Evolutionary conservation across 2,797 vertebrate species (phyloP).

Genomic region (Crax fasciolata): DNA sequence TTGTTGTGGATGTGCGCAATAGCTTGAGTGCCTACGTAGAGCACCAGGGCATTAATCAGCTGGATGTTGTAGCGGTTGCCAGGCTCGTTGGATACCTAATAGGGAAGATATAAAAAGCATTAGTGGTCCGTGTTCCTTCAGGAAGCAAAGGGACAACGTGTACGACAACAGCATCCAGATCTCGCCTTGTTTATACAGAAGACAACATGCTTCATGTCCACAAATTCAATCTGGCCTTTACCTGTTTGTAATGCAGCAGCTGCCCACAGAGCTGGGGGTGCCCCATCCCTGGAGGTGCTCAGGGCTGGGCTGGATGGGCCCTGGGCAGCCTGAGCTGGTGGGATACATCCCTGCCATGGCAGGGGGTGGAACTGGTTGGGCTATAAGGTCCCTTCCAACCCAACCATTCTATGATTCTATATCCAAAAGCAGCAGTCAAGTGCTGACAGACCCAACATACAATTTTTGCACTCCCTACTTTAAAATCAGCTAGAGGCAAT

Average conservation of each 20-base stretch:
- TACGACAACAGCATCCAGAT: neutral
- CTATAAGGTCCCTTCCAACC: neutral
- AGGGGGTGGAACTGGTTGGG: neutral
- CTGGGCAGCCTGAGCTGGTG: neutral
- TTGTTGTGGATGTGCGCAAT: slow-evolving; percentile 99
- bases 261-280: neutral
- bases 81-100: slow-evolving; percentile 93
- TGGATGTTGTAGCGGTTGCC: slow-evolving; percentile 99
- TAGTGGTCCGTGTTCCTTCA: neutral
- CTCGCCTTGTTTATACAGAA: neutral
- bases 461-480: neutral
- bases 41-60: slow-evolving; percentile 97
- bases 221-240: neutral
- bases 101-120: slow-evolving; percentile 15
- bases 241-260: neutral
- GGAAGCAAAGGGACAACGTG: neutral
- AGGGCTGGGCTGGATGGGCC: neutral
- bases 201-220: neutral
- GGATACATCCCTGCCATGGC: too few species aligned
- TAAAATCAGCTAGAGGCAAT: neutral
- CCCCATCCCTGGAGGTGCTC: too few species aligned
- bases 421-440: neutral
- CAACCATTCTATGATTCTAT: neutral
- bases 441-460: neutral
- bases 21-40: slow-evolving; percentile 98